Evolutionary conservation across 1,140 invertebrate species (phyloP).

Genomic region (Trichonephila clavipes): DNA sequence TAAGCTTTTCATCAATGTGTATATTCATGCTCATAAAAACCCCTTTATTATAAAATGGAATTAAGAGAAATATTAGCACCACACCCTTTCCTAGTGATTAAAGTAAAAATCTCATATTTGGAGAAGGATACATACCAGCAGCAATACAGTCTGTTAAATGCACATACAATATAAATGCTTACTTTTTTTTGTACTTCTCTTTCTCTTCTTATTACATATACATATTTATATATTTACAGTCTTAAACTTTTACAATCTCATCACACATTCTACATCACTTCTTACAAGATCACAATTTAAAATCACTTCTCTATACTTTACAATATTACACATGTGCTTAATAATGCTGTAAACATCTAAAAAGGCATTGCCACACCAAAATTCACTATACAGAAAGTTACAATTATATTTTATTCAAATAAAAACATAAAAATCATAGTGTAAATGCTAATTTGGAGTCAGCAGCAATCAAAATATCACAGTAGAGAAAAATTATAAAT

Average conservation of each 20-base stretch:
- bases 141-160: slow-evolving; percentile 60
- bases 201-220: slow-evolving; percentile 40
- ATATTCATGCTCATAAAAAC: slow-evolving; percentile 27
- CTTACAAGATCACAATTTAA: slow-evolving; percentile 49
- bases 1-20: neutral
- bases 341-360: neutral
- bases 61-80: slow-evolving; percentile 72
- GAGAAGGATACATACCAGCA: slow-evolving; percentile 58
- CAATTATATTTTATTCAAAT: neutral
- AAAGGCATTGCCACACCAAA: neutral
- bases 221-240: slow-evolving; percentile 73
- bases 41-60: slow-evolving; percentile 63
- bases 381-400: neutral
- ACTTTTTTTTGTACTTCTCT: slow-evolving; percentile 66
- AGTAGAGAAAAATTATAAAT: slow-evolving; percentile 28
- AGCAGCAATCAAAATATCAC: slow-evolving; percentile 21
- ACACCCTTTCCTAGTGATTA: slow-evolving; percentile 61
- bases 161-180: slow-evolving; percentile 50
- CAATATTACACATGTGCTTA: neutral
- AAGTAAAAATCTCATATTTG: slow-evolving; percentile 57
- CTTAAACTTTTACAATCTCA: slow-evolving; percentile 48
- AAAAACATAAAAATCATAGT: slow-evolving; percentile 1
- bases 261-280: slow-evolving; percentile 5
- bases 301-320: slow-evolving; percentile 37
- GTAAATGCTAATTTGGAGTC: neutral